These are phyloP conservation scores for Pectinophora gossypiella DNA, from an alignment of 1,140 invertebrate species.

Conservation along the genomic window DNA sequence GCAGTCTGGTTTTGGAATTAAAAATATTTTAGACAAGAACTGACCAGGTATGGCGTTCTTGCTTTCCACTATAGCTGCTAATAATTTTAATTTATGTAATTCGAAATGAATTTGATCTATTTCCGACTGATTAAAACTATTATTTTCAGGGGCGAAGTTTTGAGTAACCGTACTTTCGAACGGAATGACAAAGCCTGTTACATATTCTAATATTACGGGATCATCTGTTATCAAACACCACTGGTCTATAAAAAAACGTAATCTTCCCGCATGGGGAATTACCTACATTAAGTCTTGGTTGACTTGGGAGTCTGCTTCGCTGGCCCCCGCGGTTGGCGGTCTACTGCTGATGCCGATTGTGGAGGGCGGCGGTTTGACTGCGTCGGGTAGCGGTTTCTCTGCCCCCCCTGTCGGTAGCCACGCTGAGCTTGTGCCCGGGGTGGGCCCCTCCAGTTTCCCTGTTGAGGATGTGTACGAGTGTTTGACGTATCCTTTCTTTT, in stretches of 20 bases:
- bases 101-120: background rate
- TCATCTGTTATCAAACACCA: slow-evolving; percentile 1
- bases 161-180: background rate
- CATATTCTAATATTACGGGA: slow-evolving; percentile 2
- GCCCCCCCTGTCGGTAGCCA: background rate
- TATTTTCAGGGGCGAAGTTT: background rate
- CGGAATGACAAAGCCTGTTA: slow-evolving; percentile 4
- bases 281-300: slow-evolving; percentile 5
- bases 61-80: slow-evolving; percentile 1
- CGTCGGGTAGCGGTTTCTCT: background rate
- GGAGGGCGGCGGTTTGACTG: background rate
- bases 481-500: background rate
- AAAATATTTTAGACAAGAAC: slow-evolving; percentile 9
- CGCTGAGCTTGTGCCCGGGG: background rate
- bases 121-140: background rate
- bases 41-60: background rate
- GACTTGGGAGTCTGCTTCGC: background rate
- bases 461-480: background rate
- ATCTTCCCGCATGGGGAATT: slow-evolving; percentile 7
- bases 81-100: background rate
- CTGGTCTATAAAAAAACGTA: background rate
- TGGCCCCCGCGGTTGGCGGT: slow-evolving; percentile 1
- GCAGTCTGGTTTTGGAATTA: slow-evolving; percentile 6
- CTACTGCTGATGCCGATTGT: background rate
- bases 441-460: slow-evolving; percentile 13